These are phyloP conservation scores for Chironomus riparius DNA, from an alignment of 2,888 invertebrate species.

Conservation along the genomic window DNA sequence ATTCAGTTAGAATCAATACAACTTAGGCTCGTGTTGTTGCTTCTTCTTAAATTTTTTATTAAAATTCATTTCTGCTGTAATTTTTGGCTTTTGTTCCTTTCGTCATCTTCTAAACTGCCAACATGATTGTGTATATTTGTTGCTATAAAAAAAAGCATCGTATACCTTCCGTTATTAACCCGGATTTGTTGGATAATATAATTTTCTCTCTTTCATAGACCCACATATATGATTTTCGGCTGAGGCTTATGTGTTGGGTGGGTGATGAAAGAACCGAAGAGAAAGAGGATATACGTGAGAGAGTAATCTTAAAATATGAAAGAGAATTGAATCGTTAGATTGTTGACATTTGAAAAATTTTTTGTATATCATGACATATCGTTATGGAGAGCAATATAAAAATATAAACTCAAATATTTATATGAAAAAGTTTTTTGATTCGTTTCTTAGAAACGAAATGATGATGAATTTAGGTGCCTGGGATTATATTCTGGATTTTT, in stretches of 20 bases:
- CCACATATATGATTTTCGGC: background rate
- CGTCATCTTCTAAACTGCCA: background rate
- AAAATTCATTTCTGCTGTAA: too few species aligned
- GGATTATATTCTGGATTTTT: too few species aligned
- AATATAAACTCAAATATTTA: background rate
- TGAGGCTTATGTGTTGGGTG: too few species aligned
- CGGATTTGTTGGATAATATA: background rate
- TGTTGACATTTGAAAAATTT: slow-evolving; percentile 1
- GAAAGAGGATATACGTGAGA: too few species aligned
- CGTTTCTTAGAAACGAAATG: too few species aligned
- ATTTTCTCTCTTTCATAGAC: background rate
- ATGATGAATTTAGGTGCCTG: too few species aligned
- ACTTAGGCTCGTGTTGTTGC: too few species aligned
- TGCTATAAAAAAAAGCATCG: background rate
- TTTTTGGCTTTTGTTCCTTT: background rate
- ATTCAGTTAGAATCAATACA: too few species aligned
- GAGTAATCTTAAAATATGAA: too few species aligned
- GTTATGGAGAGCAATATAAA: background rate
- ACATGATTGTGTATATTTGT: background rate
- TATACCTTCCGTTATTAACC: background rate
- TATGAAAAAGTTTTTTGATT: too few species aligned
- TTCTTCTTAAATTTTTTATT: too few species aligned
- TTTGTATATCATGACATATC: slow-evolving; percentile 1
- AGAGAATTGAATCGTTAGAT: background rate
- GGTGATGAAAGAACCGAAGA: too few species aligned